Evolutionary conservation across 2,797 vertebrate genomes (phyloP).

Genomic region (Adelosebastes latens): DNA sequence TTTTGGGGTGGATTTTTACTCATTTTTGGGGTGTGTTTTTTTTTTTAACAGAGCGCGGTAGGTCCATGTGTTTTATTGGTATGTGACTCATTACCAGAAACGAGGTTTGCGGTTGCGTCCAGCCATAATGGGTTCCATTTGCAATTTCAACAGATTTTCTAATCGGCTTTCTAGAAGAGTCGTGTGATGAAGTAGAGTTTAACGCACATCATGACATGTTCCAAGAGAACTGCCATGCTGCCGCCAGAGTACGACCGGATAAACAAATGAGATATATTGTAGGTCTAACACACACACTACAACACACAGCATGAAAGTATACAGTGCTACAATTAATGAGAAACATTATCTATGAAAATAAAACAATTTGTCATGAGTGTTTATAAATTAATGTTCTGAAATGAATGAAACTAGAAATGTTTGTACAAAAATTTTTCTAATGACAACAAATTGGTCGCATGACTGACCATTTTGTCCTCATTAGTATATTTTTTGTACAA

Average conservation of each 20-base stretch:
- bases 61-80: conserved; percentile 48
- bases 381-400: neutral
- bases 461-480: too few species aligned
- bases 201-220: conserved; percentile 4
- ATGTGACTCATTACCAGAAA: conserved; percentile 55
- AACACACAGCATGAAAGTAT: neutral
- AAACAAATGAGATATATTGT: neutral
- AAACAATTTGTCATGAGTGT: neutral
- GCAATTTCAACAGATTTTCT: conserved; percentile 46
- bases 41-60: conserved; percentile 11
- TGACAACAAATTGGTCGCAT: neutral
- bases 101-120: conserved; percentile 34
- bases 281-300: neutral
- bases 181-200: conserved; percentile 19
- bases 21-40: neutral
- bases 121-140: conserved; percentile 56
- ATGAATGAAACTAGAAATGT: neutral
- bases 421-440: neutral
- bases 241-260: neutral
- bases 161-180: conserved; percentile 22
- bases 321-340: neutral
- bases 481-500: neutral
- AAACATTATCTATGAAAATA: neutral
- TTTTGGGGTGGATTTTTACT: neutral
- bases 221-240: conserved; percentile 2